Evolutionary conservation across 2,888 invertebrate genomes (phyloP).

Genomic region (Drosophila phalerata): DNA sequence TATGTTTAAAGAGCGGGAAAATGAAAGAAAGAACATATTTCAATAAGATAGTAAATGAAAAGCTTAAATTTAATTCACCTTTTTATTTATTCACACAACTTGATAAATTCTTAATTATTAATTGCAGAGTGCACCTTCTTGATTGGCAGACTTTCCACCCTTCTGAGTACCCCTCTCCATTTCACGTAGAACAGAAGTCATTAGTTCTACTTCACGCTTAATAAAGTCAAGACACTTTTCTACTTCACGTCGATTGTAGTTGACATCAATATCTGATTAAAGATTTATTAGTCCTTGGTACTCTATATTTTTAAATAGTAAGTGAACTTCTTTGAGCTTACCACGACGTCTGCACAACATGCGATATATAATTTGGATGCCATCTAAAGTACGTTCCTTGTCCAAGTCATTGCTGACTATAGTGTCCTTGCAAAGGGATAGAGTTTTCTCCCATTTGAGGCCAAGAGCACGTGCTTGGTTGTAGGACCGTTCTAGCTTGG

Average conservation of each 20-base stretch:
- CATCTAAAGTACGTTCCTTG: slow-evolving; percentile 81
- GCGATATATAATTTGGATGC: slow-evolving; percentile 80
- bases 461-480: slow-evolving; percentile 76
- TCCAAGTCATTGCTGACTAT: slow-evolving; percentile 75
- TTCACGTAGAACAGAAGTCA: slow-evolving; percentile 42
- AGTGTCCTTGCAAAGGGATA: slow-evolving; percentile 78
- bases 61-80: neutral
- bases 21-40: too few relatives aligned
- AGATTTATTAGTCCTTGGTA: neutral
- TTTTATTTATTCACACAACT: slow-evolving; percentile 15
- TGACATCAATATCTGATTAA: slow-evolving; percentile 40
- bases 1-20: too few relatives aligned
- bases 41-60: too few relatives aligned
- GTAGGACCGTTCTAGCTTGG: slow-evolving; percentile 83
- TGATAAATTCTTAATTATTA: slow-evolving; percentile 1
- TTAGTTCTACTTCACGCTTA: slow-evolving; percentile 50
- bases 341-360: slow-evolving; percentile 81
- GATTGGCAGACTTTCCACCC: slow-evolving; percentile 31
- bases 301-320: too few relatives aligned
- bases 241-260: slow-evolving; percentile 34
- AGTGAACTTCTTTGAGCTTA: slow-evolving; percentile 27
- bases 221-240: slow-evolving; percentile 52
- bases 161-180: slow-evolving; percentile 36
- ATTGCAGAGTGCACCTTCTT: slow-evolving; percentile 27
- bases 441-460: slow-evolving; percentile 83